Evolutionary conservation across 2,113 vertebrate genomes (phyloP).

Genomic region (Recurvirostra avosetta): DNA sequence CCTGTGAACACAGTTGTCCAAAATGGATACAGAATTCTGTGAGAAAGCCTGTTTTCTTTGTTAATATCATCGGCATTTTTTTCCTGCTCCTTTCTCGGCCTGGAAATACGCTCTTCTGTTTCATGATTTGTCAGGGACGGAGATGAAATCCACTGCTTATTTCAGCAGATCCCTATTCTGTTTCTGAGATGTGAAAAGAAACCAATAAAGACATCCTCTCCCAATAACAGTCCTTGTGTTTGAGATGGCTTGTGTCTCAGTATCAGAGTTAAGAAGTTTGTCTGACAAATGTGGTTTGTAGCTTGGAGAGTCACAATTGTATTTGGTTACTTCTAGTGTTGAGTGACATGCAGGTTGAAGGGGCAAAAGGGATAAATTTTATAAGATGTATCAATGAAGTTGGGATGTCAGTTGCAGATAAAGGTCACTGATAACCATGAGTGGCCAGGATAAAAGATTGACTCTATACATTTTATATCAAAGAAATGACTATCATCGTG

Average conservation of each 20-base stretch:
- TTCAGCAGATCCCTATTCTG: not conserved
- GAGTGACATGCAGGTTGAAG: not conserved
- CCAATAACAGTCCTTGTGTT: not conserved
- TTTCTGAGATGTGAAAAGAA: not conserved
- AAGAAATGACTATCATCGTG: not conserved
- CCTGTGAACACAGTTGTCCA: not conserved
- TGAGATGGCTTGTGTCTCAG: not conserved
- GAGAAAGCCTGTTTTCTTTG: not conserved
- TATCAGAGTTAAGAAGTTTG: not conserved
- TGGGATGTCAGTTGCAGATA: not conserved
- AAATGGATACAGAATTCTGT: not conserved
- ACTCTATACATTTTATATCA: not conserved
- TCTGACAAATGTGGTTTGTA: not conserved
- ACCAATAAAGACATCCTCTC: not conserved
- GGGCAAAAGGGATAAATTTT: not conserved
- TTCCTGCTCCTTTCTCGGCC: not conserved
- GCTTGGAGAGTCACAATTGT: not conserved
- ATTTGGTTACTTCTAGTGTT: not conserved
- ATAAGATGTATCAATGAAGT: not conserved
- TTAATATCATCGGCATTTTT: not conserved
- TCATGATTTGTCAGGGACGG: not conserved
- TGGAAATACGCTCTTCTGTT: not conserved
- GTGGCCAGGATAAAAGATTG: rapidly evolving
- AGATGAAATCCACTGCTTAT: not conserved
- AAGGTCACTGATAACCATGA: not conserved